Evolutionary conservation across 2,797 vertebrate species (phyloP).

Genomic region (Danio choprae): DNA sequence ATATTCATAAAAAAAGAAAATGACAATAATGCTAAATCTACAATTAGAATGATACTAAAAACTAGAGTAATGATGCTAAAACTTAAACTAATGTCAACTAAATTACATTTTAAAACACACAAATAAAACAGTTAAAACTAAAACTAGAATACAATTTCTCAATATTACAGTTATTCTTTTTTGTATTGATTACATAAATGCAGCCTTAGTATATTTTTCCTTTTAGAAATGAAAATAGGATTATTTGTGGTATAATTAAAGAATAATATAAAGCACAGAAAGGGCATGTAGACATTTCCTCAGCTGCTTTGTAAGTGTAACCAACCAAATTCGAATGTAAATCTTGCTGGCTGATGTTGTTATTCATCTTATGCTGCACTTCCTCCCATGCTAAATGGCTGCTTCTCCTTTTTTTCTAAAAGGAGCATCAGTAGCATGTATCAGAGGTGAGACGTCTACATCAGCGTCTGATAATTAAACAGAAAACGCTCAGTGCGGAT

Average conservation of each 20-base stretch:
- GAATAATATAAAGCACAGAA: neutral
- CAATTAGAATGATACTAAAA: neutral
- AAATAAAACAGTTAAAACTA: slow-evolving; percentile 1
- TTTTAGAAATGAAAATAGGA: neutral
- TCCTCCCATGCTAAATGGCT: neutral
- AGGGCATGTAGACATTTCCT: neutral
- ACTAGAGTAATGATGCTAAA: neutral
- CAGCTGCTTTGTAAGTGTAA: neutral
- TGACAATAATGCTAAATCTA: neutral
- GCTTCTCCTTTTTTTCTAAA: neutral
- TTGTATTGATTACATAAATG: neutral
- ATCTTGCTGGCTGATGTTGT: neutral
- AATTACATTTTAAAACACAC: neutral
- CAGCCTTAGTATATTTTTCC: neutral
- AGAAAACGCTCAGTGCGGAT: slow-evolving; percentile 23
- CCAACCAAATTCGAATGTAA: neutral
- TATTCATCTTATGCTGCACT: neutral
- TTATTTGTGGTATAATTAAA: neutral
- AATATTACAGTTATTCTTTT: too few species aligned
- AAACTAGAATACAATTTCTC: neutral
- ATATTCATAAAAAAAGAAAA: neutral
- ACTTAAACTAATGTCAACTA: neutral
- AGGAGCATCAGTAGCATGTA: neutral
- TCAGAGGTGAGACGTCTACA: neutral
- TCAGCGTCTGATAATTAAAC: slow-evolving; percentile 24